phyloP scores from a whole-genome alignment of 2,113 vertebrate species.

The Oenanthe oenanthe region DNA sequence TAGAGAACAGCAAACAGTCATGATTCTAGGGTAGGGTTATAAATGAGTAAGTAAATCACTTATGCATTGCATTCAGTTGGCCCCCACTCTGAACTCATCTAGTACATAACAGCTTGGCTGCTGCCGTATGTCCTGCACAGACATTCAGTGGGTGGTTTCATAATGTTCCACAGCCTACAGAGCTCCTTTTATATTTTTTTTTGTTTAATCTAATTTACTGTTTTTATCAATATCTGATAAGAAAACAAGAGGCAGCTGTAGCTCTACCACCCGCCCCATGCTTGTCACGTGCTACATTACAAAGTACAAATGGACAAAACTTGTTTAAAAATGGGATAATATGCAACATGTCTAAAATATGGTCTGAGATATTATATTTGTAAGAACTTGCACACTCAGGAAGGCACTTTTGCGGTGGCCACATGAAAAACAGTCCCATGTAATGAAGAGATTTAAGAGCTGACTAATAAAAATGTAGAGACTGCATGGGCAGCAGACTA shows the following conservation, averaged over 20 bases:
- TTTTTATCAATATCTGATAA: conserved; percentile 38
- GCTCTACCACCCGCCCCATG: background rate
- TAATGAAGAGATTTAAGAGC: background rate
- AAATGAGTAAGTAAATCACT: conserved; percentile 23
- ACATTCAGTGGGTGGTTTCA: conserved; percentile 57
- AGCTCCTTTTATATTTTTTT: background rate
- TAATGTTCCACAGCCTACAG: conserved; percentile 44
- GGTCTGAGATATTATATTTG: background rate
- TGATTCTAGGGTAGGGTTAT: background rate
- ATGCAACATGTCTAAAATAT: background rate
- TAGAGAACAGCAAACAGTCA: background rate
- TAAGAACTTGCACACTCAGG: background rate
- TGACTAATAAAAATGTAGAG: background rate
- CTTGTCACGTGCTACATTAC: background rate
- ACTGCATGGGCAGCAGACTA: background rate
- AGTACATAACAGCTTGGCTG: conserved; percentile 20
- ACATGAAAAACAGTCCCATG: background rate
- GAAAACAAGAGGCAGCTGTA: conserved; percentile 19
- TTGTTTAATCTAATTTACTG: conserved; percentile 39
- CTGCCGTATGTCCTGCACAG: background rate
- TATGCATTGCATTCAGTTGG: background rate
- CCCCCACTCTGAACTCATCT: background rate
- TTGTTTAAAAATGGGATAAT: background rate
- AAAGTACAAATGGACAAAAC: background rate
- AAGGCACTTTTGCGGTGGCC: background rate